Conservation (phyloP, 2,888 invertebrate genomes). For the Willowsia nigromaculata region DNA sequence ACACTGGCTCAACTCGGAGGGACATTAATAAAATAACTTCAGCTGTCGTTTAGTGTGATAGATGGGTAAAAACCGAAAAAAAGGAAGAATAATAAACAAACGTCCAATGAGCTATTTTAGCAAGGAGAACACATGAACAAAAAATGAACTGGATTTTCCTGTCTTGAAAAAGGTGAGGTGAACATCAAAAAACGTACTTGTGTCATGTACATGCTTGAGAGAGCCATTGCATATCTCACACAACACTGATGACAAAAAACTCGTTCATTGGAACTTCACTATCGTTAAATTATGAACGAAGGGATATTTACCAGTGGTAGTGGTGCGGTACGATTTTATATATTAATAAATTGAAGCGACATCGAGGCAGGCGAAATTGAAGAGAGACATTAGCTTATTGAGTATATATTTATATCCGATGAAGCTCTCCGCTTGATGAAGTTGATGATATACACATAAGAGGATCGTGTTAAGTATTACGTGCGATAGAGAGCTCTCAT, state of each 20-base stretch:
- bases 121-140: not conserved
- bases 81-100: not conserved
- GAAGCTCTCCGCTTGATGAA: not conserved
- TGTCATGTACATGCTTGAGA: not conserved
- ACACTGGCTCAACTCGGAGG: not conserved
- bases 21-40: slow-evolving; percentile 8
- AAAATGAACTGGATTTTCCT: not conserved
- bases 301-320: slow-evolving; percentile 13
- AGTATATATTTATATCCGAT: not conserved
- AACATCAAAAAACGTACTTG: slow-evolving; percentile 14
- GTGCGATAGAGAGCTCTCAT: not conserved
- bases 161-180: slow-evolving; percentile 4
- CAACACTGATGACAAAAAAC: slow-evolving; percentile 2
- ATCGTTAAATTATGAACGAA: slow-evolving; percentile 34
- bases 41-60: slow-evolving; percentile 4
- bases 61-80: not conserved
- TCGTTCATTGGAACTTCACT: not conserved
- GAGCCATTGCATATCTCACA: not conserved
- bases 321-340: not conserved
- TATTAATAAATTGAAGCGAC: slow-evolving; percentile 18
- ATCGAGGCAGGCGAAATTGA: not conserved
- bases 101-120: not conserved
- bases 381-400: not conserved
- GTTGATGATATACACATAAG: not conserved
- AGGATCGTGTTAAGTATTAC: slow-evolving; percentile 17